These are phyloP conservation scores for Odontesthes bonariensis DNA, from an alignment of 2,113 vertebrate species.

Conservation along the genomic window DNA sequence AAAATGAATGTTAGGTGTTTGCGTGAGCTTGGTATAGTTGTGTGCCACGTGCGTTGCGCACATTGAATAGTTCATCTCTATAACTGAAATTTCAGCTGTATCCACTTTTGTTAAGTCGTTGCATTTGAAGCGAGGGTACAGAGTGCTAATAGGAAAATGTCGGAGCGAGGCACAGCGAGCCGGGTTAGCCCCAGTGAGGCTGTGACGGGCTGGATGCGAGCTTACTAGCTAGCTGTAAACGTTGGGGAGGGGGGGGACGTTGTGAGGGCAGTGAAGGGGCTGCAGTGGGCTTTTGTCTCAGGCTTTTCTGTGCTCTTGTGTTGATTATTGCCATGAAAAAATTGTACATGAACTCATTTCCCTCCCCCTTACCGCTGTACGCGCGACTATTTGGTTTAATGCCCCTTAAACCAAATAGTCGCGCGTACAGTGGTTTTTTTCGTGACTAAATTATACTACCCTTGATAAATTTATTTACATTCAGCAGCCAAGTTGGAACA, in stretches of 20 bases:
- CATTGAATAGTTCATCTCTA: conserved; percentile 23
- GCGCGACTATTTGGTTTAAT: too few relatives aligned
- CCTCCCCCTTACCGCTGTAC: too few relatives aligned
- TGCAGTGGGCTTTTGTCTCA: conserved; percentile 82
- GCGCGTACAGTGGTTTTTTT: background rate
- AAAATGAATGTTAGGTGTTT: conserved; percentile 72
- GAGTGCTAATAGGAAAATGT: conserved; percentile 62
- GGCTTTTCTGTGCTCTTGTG: conserved; percentile 42
- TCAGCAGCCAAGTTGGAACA: conserved; percentile 24
- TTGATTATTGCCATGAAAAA: conserved; percentile 38
- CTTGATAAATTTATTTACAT: conserved; percentile 40
- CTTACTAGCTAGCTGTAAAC: conserved; percentile 66
- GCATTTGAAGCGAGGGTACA: conserved; percentile 17
- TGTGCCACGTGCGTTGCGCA: conserved; percentile 73
- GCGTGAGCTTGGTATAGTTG: conserved; percentile 61
- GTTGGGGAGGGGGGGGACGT: conserved; percentile 67
- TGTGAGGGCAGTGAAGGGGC: conserved; percentile 70
- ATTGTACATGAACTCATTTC: background rate
- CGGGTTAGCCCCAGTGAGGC: conserved; percentile 43
- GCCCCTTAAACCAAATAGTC: background rate
- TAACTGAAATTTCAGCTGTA: background rate
- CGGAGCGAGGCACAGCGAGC: conserved; percentile 58
- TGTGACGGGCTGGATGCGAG: conserved; percentile 42
- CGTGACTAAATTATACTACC: background rate
- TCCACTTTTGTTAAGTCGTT: background rate